phyloP scores from a whole-genome alignment of 2,888 invertebrate species.

The Hyposoter didymator region DNA sequence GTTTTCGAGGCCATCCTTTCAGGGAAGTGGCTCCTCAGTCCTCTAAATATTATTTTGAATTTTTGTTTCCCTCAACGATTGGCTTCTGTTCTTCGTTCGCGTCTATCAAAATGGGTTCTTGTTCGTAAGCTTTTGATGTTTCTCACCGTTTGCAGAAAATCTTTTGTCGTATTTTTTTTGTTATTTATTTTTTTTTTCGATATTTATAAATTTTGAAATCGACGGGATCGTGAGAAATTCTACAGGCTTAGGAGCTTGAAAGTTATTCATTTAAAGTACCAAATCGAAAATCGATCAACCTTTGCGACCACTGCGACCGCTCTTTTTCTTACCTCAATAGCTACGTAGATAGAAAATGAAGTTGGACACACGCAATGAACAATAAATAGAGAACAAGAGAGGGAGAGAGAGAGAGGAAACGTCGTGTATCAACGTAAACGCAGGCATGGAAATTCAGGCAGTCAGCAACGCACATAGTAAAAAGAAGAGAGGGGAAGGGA shows the following conservation, averaged over 20 bases:
- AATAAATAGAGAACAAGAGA: constrained; percentile 9
- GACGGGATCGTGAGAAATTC: neutral
- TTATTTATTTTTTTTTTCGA: too few relatives aligned
- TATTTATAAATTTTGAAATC: too few relatives aligned
- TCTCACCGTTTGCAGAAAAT: too few relatives aligned
- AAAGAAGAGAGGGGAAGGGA: constrained; percentile 55
- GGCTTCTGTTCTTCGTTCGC: constrained; percentile 17
- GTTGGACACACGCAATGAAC: neutral
- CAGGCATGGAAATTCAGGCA: constrained; percentile 72
- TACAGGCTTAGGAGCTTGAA: neutral
- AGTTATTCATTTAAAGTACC: neutral
- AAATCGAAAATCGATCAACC: neutral
- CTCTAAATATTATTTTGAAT: constrained; percentile 35
- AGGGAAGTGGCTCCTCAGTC: neutral
- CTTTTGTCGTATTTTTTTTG: too few relatives aligned
- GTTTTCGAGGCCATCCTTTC: neutral
- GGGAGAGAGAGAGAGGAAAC: constrained; percentile 48
- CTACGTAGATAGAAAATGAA: constrained; percentile 61
- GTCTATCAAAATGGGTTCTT: neutral
- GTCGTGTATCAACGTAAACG: constrained; percentile 78
- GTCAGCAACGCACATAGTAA: constrained; percentile 60
- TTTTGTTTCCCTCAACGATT: neutral
- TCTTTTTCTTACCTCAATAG: neutral
- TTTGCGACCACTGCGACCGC: neutral
- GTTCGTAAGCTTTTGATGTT: too few relatives aligned